Base-by-base conservation (phyloP, 2,113 vertebrate species). In the Pseudorhombus dupliciocellatus region DNA sequence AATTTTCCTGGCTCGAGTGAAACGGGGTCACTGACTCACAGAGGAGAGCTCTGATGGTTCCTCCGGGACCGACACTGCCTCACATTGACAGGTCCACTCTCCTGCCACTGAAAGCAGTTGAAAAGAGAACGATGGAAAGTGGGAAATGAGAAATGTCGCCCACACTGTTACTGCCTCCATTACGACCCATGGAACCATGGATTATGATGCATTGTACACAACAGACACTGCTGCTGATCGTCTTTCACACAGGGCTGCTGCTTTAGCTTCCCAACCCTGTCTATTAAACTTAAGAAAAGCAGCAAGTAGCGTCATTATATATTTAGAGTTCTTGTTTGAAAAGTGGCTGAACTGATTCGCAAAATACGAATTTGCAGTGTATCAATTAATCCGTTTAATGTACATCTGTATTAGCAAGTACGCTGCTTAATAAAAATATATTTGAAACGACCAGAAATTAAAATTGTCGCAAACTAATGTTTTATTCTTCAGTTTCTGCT, bases 21-120 rank as follows among this genome's bases (percentile, higher is more conserved):
- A 92, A 90, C 63, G 80, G 86, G 91, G 92, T 91, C 91, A 91
- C 75, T 83, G 86, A 87, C 86, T 92, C 91, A 87, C 90, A 80
- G 81, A 82, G 88, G 85, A 85, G 60, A 2, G 52, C 66, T 75
- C 75, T 26, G 76, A 80, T 68, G 58, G 66, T 69, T 72, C 85
- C 75, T 84, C 73, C 57, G 87, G 87, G 91, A 87, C 66, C 62
- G 63, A 74, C 67, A 71, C 80, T 84, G 86, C 89, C 85, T 92
- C 87, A 90, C 83, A 80, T 66, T 74, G 80, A 88, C 87, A 72
- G 60, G 79, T 81, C 79, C 66, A 77, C 66, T 78, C 53, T 75
- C 50, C 67, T 79, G 61, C 72, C 63, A 81, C 20, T 62, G 66
- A 79, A 73, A 76, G 77, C 28, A 48, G 68, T 69, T 84, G 80